phyloP scores from a whole-genome alignment of 2,797 vertebrate species.

The Catamblyrhynchus diadema region DNA sequence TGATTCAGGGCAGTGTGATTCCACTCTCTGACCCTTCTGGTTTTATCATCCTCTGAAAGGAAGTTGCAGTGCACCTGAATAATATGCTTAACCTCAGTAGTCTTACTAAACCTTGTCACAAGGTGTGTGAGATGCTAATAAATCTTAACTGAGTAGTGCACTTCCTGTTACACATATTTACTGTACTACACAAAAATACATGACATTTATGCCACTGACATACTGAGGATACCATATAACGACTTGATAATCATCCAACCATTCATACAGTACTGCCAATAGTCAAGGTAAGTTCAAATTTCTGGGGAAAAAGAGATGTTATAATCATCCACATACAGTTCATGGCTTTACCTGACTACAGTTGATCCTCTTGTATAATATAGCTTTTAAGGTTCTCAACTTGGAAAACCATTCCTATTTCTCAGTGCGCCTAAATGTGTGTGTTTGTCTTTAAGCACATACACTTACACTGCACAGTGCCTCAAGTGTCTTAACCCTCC shows the following conservation, averaged over 20 bases:
- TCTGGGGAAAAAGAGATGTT: background rate
- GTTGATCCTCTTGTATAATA: background rate
- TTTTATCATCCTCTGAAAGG: background rate
- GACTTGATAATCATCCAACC: background rate
- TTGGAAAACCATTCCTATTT: background rate
- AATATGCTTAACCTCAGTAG: background rate
- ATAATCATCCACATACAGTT: background rate
- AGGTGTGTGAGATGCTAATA: background rate
- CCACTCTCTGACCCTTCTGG: accelerated
- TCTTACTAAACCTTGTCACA: background rate
- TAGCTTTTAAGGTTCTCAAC: background rate
- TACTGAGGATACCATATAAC: background rate
- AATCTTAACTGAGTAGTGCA: background rate
- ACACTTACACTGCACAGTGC: background rate
- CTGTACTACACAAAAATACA: background rate
- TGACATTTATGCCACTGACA: background rate
- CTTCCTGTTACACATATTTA: background rate
- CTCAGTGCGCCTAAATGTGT: background rate
- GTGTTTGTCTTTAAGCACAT: background rate
- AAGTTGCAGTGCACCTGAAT: background rate
- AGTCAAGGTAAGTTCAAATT: background rate
- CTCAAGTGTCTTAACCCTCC: background rate
- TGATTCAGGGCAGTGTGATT: background rate
- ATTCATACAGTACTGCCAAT: background rate
- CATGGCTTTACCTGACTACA: background rate